Percentiles rank a stretch among this genome's conserved stretches.
phyloP scores from a whole-genome alignment of 2,888 invertebrate species.

The Toxonevra muliebris region DNA sequence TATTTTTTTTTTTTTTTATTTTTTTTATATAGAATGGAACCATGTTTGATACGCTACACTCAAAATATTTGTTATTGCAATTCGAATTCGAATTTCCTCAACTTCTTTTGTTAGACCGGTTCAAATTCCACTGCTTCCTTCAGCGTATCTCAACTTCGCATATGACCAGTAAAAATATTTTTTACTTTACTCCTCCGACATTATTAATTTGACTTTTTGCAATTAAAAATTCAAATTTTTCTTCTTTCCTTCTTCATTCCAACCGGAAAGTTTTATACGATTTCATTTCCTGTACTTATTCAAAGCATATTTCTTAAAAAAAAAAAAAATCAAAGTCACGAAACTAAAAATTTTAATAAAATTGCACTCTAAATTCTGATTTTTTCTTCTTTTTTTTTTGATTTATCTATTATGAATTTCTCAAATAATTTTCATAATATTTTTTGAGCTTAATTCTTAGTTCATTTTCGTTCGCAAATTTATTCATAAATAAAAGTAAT shows the following conservation, averaged over 20 bases:
- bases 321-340: conserved; percentile 14
- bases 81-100: neutral
- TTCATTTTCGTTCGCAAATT: conserved; percentile 13
- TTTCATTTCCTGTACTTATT: conserved; percentile 27
- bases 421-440: conserved; percentile 1
- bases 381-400: no score
- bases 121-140: no score
- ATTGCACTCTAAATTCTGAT: neutral
- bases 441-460: neutral
- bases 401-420: neutral
- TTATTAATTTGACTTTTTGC: no score
- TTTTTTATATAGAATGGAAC: no score
- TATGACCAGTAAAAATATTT: neutral
- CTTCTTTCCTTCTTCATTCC: neutral
- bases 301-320: neutral
- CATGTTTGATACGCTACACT: neutral
- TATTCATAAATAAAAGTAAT: conserved; percentile 53
- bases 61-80: neutral
- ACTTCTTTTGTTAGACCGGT: no score
- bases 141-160: neutral
- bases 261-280: conserved; percentile 30
- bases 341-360: neutral
- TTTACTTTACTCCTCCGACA: neutral
- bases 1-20: neutral
- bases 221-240: conserved; percentile 28